Evolutionary conservation across 2,113 vertebrate genomes (phyloP).

Genomic region (Apteryx mantelli): DNA sequence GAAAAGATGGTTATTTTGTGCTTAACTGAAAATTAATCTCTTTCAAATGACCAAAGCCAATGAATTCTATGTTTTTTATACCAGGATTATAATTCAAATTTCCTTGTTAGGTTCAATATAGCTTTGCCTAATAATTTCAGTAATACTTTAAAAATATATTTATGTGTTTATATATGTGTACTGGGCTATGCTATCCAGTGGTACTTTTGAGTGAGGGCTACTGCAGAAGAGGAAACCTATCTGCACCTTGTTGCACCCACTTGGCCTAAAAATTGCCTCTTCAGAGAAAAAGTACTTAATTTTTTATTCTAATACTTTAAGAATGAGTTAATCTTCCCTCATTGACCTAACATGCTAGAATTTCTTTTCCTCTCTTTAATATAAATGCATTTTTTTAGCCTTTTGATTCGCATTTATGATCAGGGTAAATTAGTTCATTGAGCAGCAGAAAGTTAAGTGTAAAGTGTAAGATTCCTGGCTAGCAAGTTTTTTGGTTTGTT

Average conservation of each 20-base stretch:
- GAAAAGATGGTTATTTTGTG: not conserved
- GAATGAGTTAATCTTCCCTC: not conserved
- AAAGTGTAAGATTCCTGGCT: not conserved
- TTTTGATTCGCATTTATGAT: not conserved
- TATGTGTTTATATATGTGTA: rapidly evolving
- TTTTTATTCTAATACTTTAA: not conserved
- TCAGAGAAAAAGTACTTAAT: not conserved
- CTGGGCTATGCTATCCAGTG: not conserved
- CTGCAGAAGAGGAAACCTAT: not conserved
- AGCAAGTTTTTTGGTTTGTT: not conserved
- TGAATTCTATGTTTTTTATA: not conserved
- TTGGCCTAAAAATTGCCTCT: not conserved
- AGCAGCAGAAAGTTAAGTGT: not conserved
- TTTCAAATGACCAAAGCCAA: not conserved
- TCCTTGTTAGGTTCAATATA: not conserved
- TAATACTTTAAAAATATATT: not conserved
- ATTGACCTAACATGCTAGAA: not conserved
- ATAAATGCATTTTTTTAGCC: not conserved
- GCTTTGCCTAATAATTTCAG: not conserved
- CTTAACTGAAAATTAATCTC: not conserved
- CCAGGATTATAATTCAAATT: not conserved
- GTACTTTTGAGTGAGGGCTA: not conserved
- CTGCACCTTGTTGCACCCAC: not conserved
- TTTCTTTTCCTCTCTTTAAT: not conserved
- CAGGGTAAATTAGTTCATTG: not conserved